Conservation (phyloP, 1,140 invertebrate genomes). For the Coelopa frigida region DNA sequence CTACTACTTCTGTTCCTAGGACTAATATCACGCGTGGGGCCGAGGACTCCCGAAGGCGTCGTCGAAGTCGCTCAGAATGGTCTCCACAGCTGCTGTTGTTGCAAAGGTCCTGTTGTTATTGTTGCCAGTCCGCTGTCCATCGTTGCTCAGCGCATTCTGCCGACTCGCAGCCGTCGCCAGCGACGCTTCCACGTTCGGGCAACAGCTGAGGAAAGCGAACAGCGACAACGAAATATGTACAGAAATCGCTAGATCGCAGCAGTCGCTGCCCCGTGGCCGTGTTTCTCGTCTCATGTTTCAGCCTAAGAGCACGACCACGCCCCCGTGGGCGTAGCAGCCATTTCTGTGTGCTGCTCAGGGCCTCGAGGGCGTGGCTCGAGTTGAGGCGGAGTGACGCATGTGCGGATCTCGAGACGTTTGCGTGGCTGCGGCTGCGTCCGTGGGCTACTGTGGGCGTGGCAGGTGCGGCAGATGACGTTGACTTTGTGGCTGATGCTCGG, state of each 20-base stretch:
- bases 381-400: neutral
- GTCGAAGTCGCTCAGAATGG: conserved; percentile 15
- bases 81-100: conserved; percentile 8
- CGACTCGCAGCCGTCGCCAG: too few species aligned
- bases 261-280: neutral
- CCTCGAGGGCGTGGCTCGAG: neutral
- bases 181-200: too few species aligned
- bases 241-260: neutral
- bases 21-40: too few species aligned
- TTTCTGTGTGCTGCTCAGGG: neutral
- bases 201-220: neutral
- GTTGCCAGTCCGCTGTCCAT: neutral
- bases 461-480: neutral
- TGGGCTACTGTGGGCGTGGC: neutral
- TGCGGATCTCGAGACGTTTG: neutral
- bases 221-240: neutral
- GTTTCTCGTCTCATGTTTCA: too few species aligned
- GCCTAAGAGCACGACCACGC: too few species aligned
- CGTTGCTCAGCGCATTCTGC: conserved; percentile 5
- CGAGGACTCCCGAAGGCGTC: conserved; percentile 8
- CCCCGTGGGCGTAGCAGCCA: neutral
- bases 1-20: neutral
- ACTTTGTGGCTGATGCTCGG: conserved; percentile 6
- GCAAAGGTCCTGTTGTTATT: conserved; percentile 5
- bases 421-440: neutral